A percentile compares a stretch with the other conserved stretches of the same genome.
Evolutionary conservation across 2,888 invertebrate species (phyloP).

Genomic region (Eretmocerus hayati): DNA sequence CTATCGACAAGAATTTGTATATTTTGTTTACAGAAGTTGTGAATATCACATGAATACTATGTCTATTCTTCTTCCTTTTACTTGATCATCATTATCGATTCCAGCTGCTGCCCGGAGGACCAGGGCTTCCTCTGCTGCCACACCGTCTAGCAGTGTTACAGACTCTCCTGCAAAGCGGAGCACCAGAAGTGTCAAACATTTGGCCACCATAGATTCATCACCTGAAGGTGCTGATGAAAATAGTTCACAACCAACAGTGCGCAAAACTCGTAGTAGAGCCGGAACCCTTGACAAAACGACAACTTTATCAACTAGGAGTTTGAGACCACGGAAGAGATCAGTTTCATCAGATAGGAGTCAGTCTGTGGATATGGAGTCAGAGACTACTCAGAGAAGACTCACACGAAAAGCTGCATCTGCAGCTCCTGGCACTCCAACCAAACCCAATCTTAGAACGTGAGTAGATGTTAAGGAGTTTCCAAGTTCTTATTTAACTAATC

Average conservation of each 20-base stretch:
- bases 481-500: neutral
- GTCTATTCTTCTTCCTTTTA: neutral
- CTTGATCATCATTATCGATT: neutral
- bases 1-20: no score
- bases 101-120: constrained; percentile 12
- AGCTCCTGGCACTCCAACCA: constrained; percentile 14
- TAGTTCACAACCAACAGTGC: constrained; percentile 1
- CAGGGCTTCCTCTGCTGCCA: constrained; percentile 1
- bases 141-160: no score
- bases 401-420: constrained; percentile 9
- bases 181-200: constrained; percentile 13
- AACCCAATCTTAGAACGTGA: constrained; percentile 17
- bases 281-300: constrained; percentile 15
- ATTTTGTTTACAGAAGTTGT: no score
- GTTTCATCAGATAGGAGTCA: constrained; percentile 19
- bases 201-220: constrained; percentile 9
- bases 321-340: constrained; percentile 20
- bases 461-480: constrained; percentile 5
- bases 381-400: constrained; percentile 8
- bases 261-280: constrained; percentile 12
- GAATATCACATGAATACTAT: neutral
- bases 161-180: constrained; percentile 15
- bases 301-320: constrained; percentile 3
- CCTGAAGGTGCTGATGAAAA: constrained; percentile 14
- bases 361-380: constrained; percentile 12